A percentile compares a stretch with the other conserved stretches of the same genome.
phyloP scores from a whole-genome alignment of 2,797 vertebrate species.

The Hemibagrus guttatus region DNA sequence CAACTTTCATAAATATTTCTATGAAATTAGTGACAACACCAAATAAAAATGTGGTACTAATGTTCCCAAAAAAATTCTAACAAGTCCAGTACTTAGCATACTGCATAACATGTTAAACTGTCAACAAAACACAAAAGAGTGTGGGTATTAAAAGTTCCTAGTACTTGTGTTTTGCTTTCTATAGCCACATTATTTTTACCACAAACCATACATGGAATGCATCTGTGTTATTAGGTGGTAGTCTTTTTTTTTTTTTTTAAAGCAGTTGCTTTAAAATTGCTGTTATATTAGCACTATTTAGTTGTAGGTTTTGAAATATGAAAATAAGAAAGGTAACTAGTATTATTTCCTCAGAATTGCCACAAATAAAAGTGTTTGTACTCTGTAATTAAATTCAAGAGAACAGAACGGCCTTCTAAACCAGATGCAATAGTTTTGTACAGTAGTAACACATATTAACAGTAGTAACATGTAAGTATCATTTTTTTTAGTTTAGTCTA shows the following conservation, averaged over 20 bases:
- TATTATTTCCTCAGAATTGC: background rate
- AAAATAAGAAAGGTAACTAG: background rate
- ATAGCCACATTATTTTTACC: slow-evolving; percentile 21
- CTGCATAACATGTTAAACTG: slow-evolving; percentile 13
- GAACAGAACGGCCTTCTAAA: background rate
- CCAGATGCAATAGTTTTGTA: background rate
- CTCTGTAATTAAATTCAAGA: background rate
- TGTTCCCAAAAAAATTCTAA: background rate
- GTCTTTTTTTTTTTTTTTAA: no score
- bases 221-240: background rate
- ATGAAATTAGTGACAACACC: slow-evolving; percentile 1
- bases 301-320: background rate
- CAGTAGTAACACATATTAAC: background rate
- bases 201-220: slow-evolving; percentile 34
- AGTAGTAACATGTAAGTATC: background rate
- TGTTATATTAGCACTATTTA: background rate
- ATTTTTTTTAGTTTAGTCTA: background rate
- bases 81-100: background rate
- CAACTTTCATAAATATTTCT: slow-evolving; percentile 28
- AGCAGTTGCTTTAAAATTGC: background rate
- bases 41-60: slow-evolving; percentile 16
- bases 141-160: slow-evolving; percentile 35
- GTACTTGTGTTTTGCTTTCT: slow-evolving; percentile 23
- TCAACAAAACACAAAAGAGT: slow-evolving; percentile 27
- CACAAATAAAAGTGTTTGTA: background rate